Evolutionary conservation across 2,113 vertebrate genomes (phyloP).

Genomic region (Hyperopisus bebe): DNA sequence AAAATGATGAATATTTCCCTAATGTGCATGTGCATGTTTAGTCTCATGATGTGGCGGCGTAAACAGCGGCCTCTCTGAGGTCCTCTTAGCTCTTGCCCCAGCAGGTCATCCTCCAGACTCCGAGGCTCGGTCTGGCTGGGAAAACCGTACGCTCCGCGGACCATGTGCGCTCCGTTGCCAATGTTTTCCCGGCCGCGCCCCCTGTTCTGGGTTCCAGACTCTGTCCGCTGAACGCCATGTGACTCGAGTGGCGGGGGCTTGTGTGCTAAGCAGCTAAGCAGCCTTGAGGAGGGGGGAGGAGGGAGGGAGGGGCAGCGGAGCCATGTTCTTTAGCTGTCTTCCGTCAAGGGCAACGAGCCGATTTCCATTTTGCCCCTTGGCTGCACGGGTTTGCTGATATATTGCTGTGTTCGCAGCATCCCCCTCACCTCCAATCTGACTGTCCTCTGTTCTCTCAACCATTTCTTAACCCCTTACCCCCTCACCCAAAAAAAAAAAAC

Average conservation of each 20-base stretch:
- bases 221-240: neutral
- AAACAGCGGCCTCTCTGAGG: neutral
- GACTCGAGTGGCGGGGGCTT: neutral
- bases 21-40: neutral
- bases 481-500: neutral
- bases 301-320: conserved; percentile 32
- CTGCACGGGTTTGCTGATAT: conserved; percentile 19
- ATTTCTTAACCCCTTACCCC: neutral
- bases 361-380: neutral
- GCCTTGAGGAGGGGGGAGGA: conserved; percentile 12
- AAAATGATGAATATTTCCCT: neutral
- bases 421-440: neutral
- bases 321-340: conserved; percentile 38
- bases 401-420: conserved; percentile 20
- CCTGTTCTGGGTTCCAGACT: neutral
- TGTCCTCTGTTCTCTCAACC: conserved; percentile 14
- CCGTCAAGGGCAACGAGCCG: conserved; percentile 51
- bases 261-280: conserved; percentile 27
- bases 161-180: neutral
- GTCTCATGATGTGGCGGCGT: neutral
- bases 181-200: neutral
- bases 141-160: neutral
- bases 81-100: neutral
- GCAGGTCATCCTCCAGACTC: neutral
- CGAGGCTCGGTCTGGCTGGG: neutral